Conservation (phyloP, 2,113 vertebrate genomes). For the Sus scrofa region DNA sequence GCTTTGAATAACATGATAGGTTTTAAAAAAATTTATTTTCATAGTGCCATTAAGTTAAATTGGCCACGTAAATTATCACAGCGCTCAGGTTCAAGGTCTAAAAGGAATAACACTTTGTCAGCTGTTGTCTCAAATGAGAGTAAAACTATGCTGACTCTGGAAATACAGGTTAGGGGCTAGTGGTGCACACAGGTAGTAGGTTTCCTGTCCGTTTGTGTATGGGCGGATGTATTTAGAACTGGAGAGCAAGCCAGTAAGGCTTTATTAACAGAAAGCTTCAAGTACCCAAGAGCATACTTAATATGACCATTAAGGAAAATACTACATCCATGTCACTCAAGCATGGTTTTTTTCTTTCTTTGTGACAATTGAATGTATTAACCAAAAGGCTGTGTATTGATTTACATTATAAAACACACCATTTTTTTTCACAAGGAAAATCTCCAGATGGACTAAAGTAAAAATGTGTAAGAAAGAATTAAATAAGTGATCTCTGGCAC, state of each 20-base stretch:
- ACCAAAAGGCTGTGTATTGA: slow-evolving; percentile 18
- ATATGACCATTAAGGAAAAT: neutral
- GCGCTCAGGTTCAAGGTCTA: neutral
- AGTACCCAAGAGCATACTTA: neutral
- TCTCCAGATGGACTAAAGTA: neutral
- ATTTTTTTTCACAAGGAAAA: slow-evolving; percentile 55
- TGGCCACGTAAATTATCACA: neutral
- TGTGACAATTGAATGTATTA: slow-evolving; percentile 11
- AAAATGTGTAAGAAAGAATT: slow-evolving; percentile 49
- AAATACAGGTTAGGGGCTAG: neutral
- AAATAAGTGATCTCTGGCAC: neutral
- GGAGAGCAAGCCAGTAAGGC: neutral
- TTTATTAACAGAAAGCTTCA: neutral
- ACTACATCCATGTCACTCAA: neutral
- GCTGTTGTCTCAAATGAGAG: neutral
- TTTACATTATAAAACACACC: slow-evolving; percentile 17
- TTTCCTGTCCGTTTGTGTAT: neutral
- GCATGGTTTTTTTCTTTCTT: neutral
- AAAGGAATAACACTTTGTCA: neutral
- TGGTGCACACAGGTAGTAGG: neutral
- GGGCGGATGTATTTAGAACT: slow-evolving; percentile 13
- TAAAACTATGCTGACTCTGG: neutral
- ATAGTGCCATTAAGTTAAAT: slow-evolving; percentile 31
- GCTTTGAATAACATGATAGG: neutral
- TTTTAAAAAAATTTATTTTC: slow-evolving; percentile 32